Base-by-base conservation (phyloP, 2,888 invertebrate genomes). In the Eubasilissa splendida region DNA sequence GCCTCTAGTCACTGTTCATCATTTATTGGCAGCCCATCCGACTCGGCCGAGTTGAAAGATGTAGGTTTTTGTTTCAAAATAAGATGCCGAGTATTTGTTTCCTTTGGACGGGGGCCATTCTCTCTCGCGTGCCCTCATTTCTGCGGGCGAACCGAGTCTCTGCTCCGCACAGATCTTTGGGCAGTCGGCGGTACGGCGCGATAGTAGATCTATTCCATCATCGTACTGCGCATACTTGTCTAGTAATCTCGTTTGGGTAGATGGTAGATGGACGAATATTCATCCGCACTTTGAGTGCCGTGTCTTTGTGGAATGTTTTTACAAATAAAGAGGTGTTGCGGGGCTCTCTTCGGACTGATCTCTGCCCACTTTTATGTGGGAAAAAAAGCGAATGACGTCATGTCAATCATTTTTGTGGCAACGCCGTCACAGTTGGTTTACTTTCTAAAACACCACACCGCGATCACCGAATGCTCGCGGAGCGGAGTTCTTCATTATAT, bases 71-170 rank as follows among this genome's bases (percentile, higher is more conserved):
- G 70, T 70, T 70, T 70, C 70, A 70, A 70, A 70, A 70, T 70
- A 70, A 70, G 70, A 52, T 14, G 11, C 4, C 54, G 70, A 22
- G 54, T 70, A 22, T 7, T 22, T 42, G 42, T 70, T 70, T 52
- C 70, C 70, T 70, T 70, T 70, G 70, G 70, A 70, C 70, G 14
- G 70, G 52, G 52, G 70, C 70, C 70, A 70, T 70, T 70, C 70
- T 70, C 70, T 42, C 42, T 63, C 63, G 63, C 70, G 14, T 52
- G 70, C 54, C 70, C 70, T 70, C 70, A 70, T 70, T 70, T 53
- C 70, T 22, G 14, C 60, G 14, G 42, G 42, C 42, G 42, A 4
- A 5, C 7, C 42, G 42, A 42, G 42, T 5, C 4, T 42, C 42
- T 2, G 42, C 4, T 42, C 42, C 7, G 42, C 42, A 7, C 3